Base-by-base conservation (phyloP, 2,113 vertebrate genomes). In the Petrocephalus microphthalmus region DNA sequence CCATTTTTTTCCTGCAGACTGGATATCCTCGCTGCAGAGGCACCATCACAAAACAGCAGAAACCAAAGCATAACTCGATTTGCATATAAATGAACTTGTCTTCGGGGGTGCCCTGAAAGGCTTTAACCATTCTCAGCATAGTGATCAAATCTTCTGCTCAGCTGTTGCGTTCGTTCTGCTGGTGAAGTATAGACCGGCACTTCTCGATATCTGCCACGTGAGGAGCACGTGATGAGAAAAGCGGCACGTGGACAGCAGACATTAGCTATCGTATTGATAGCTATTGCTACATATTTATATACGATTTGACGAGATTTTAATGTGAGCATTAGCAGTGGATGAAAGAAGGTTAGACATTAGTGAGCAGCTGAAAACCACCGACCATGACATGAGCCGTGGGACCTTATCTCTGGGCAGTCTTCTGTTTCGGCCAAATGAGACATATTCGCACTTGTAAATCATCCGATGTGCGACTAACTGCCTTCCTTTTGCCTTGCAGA, bases 371-470 rank as follows among this genome's bases (percentile, higher is more conserved):
- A 83, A 49, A 83, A 83, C 81, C 45, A 7, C 47, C 81, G 22
- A 49, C 81, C 81, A 83, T 83, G 15, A 19, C 37, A 37, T 17
- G 71, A 33, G 17, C 45, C 19, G 3, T 47, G 17, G 78, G 45
- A 22, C 17, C 42, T 82, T 5, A 22, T 52, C 51, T 54, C 84
- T 85, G 51, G 13, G 25, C 51, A 52, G 47, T 29, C 52, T 29
- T 52, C 11, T 85, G 22, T 85, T 85, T 85, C 84, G 37, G n/a
- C 51, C 25, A 33, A 37, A 54, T 85, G 51, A 54, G 53, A 49
- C 84, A 33, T 53, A 33, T 85, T 54, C n/a, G 1, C 84, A 85
- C 84, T 54, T 85, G 51, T 54, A 85, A 85, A 37, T 85, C 84
- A 53, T 29, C 19, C 51, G 29, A 45, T 47, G 56, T 45, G 29